phyloP scores from a whole-genome alignment of 2,113 vertebrate species.

The Shinisaurus crocodilurus region DNA sequence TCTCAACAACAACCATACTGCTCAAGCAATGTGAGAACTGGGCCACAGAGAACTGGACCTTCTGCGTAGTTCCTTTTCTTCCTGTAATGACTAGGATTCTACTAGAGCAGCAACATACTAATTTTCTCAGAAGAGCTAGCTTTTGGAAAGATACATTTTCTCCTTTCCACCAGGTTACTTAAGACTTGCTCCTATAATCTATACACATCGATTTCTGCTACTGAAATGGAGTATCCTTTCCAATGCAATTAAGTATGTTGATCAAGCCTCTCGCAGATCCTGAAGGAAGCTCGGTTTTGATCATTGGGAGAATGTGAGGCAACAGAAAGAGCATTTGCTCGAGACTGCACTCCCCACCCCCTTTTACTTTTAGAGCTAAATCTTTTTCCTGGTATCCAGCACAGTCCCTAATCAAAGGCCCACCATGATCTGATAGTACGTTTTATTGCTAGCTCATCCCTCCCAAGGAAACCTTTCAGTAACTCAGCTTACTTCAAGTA shows the following conservation, averaged over 20 bases:
- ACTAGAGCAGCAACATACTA: background rate
- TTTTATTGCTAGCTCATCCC: conserved; percentile 15
- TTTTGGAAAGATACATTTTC: background rate
- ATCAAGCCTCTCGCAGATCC: conserved; percentile 67
- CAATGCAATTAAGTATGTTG: conserved; percentile 65
- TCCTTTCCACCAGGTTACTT: conserved; percentile 3
- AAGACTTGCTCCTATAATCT: conserved; percentile 62
- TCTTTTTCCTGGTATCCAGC: background rate
- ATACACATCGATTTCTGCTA: conserved; percentile 72
- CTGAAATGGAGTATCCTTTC: conserved; percentile 59
- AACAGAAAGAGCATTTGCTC: conserved; percentile 54
- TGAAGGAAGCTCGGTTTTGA: conserved; percentile 52
- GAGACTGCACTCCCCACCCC: conserved; percentile 44
- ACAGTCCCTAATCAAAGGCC: background rate
- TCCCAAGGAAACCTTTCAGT: background rate
- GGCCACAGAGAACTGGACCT: background rate
- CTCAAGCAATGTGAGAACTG: background rate
- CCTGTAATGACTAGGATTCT: background rate
- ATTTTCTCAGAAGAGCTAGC: background rate
- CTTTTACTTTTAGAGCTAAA: background rate
- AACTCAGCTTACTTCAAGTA: background rate
- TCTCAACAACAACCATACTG: background rate
- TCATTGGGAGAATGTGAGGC: conserved; percentile 49
- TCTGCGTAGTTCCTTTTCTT: background rate
- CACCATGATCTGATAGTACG: background rate